These are phyloP conservation scores for Heteronetta atricapilla DNA, from an alignment of 2,113 vertebrate species.

Conservation along the genomic window DNA sequence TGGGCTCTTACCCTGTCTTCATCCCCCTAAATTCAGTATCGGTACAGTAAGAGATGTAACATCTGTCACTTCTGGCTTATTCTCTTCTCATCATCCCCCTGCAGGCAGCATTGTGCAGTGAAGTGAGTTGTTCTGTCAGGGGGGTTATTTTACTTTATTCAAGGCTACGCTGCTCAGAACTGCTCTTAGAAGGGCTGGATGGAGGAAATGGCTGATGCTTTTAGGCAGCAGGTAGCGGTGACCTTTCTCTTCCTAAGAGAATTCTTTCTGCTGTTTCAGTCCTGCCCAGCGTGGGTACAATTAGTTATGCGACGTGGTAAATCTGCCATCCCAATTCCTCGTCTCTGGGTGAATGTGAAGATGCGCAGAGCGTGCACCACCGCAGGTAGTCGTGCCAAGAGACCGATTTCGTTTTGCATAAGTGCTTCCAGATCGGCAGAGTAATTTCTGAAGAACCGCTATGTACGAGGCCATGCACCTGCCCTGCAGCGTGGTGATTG, in stretches of 20 bases:
- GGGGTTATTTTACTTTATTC: neutral
- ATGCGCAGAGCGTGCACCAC: neutral
- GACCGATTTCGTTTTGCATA: rapidly evolving
- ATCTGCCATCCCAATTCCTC: neutral
- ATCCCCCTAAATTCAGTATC: neutral
- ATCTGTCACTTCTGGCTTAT: neutral
- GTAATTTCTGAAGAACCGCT: neutral
- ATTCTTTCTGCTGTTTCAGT: neutral
- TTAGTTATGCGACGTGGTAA: neutral
- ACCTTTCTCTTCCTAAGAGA: neutral
- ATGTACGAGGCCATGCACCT: rapidly evolving
- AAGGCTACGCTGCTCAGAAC: neutral
- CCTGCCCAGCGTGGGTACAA: rapidly evolving
- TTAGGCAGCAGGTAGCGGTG: neutral
- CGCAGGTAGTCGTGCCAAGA: rapidly evolving
- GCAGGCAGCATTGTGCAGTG: neutral
- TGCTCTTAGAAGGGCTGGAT: neutral
- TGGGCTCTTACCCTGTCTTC: neutral
- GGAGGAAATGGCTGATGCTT: neutral
- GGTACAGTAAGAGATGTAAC: neutral
- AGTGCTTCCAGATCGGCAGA: neutral
- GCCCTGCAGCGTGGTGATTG: neutral
- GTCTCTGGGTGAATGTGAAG: neutral
- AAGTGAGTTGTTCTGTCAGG: neutral
- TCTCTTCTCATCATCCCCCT: neutral